Evolutionary conservation across 2,113 vertebrate genomes (phyloP).

Genomic region (Sarotherodon lohbergeri): DNA sequence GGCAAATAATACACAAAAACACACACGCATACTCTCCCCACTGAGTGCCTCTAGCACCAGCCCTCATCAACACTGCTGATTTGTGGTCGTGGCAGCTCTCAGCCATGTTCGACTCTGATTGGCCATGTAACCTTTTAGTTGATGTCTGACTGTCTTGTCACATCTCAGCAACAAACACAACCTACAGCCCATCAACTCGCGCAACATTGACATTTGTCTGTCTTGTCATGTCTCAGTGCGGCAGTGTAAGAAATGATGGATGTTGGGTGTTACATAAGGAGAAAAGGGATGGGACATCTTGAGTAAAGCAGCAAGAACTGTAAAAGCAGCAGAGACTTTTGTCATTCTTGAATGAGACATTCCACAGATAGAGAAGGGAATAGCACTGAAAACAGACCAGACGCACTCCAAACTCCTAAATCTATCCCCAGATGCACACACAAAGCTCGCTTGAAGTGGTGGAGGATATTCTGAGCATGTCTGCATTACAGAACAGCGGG

Average conservation of each 20-base stretch:
- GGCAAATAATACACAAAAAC: constrained; percentile 8
- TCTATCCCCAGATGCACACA: not conserved
- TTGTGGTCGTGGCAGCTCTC: constrained; percentile 22
- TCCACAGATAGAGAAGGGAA: not conserved
- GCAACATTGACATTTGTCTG: constrained; percentile 29
- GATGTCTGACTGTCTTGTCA: constrained; percentile 42
- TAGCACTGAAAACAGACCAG: not conserved
- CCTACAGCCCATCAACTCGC: not conserved
- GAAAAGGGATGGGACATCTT: not conserved
- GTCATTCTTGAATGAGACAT: constrained; percentile 1
- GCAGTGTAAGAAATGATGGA: constrained; percentile 11
- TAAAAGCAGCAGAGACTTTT: not conserved
- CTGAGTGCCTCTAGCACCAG: not conserved
- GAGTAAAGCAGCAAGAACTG: not conserved
- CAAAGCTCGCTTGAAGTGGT: not conserved
- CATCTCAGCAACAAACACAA: constrained; percentile 16
- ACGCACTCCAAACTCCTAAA: not conserved
- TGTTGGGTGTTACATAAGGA: constrained; percentile 22
- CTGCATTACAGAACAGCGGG: not conserved
- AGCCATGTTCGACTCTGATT: constrained; percentile 29
- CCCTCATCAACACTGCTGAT: constrained; percentile 39
- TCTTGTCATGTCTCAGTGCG: constrained; percentile 13
- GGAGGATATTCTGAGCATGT: not conserved
- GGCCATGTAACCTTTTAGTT: constrained; percentile 40
- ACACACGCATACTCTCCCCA: not conserved